Base-by-base conservation (phyloP, 2,888 invertebrate genomes). In the Cephus spinipes region DNA sequence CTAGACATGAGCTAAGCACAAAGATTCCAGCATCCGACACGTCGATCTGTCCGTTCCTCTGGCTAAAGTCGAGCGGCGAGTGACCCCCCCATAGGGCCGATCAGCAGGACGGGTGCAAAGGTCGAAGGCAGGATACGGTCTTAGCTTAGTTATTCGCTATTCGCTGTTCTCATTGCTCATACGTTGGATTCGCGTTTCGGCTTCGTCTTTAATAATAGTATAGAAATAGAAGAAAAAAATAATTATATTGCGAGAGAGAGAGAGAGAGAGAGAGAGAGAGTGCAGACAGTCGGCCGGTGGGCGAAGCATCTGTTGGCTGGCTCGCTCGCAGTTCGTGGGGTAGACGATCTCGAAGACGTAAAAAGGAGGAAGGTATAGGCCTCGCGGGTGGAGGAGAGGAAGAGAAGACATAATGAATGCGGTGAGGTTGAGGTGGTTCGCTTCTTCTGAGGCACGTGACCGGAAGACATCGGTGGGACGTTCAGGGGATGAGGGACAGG, bases 371-470 rank as follows among this genome's bases (percentile, higher is more conserved):
- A 34, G 35, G 23, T 77, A 15, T 9, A 30, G 76, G 69, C 78
- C 78, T 78, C 79, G 80, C 81, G 76, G 82, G 78, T 79, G 84
- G 83, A 76, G 82, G 77, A 33, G 79, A 75, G 84, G 77, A 83
- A 79, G 77, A 77, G 77, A 77, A 30, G 4, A 68, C 76, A 77
- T 68, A 75, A 34, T 71, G 4, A n/a, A 35, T 75, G 80, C 82
- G 80, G 79, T 80, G 80, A 77, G 82, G 74, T 79, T 78, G 76
- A 76, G 74, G 75, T 69, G 78, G 75, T 77, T 74, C 79, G 73
- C 75, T 80, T n/a, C 75, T 80, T n/a, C 15, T 40, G 81, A 71
- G 86, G 88, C 89, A 88, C 88, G 88, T 87, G 89, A 89, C 88
- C 89, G 88, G 88, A 89, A 89, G 84, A 84, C 83, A 85, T 85